Base-by-base conservation (phyloP, 2,113 vertebrate genomes). In the Puntigrus tetrazona region DNA sequence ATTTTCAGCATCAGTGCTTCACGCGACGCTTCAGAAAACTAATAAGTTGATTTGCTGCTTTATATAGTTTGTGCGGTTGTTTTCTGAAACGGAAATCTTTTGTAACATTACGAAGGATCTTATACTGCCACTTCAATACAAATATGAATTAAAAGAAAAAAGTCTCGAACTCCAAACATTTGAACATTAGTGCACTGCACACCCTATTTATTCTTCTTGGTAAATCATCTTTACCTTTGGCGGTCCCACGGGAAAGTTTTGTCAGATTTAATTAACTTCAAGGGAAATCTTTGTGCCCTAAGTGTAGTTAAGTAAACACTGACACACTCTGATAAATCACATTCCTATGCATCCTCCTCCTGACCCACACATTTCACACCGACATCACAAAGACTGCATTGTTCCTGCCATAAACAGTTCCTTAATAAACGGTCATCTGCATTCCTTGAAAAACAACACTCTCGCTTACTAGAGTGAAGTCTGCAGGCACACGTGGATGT, bases 301-400 rank as follows among this genome's bases (percentile, higher is more conserved):
- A 65, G 14, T 65, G 27, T 63, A 31, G 5, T 25, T 27, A 29
- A 61, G 27, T 65, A 65, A 31, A 65, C 29, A 63, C 59, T 34
- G 16, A 9, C 3, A 9, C 63, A 67, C 16, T 34, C 31, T 3
- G 29, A 55, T 55, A 55, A 36, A 77, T 36, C 74, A 55, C 29
- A 75, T 31, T 11, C 2, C 29, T 5, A 59, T 59, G 76, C 76
- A 59, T 59, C 22, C 10, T 38, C 34, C 76, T 78, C 14, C 52
- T 59, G 76, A 59, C 34, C n/a, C 52, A 59, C 34, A n/a, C 16
- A 38, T 59, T 78, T 59, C 50, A n/a, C 75, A 38, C 31, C 27
- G 22, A 55, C 13, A 77, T 55, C 52, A 61, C 55, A 78, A 78
- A 78, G 34, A 0, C 31, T 8, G 11, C 76, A 78, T 78, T 78